These are phyloP conservation scores for Nestor notabilis DNA, from an alignment of 2,113 vertebrate genomes.

Conservation along the genomic window DNA sequence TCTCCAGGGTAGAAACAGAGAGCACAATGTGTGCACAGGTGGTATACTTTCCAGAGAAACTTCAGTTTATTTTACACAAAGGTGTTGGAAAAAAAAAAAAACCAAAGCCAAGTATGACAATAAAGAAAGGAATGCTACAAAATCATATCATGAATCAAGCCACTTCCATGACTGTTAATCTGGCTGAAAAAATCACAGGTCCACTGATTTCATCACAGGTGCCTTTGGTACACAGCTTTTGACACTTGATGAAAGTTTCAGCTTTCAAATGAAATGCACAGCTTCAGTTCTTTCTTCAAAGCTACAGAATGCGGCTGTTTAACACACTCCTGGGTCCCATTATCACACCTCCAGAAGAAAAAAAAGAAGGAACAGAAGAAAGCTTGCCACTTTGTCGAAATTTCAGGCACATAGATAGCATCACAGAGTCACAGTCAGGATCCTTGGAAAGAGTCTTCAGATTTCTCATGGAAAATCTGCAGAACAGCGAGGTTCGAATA, in stretches of 20 bases:
- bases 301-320: not conserved
- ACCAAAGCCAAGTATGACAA: not conserved
- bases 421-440: not conserved
- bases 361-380: not conserved
- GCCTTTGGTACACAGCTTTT: not conserved
- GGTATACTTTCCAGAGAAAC: not conserved
- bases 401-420: not conserved
- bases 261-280: not conserved
- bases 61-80: not conserved
- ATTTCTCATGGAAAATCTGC: not conserved
- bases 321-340: fast-evolving
- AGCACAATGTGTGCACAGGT: not conserved
- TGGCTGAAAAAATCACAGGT: not conserved
- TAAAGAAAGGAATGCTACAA: conserved; percentile 16
- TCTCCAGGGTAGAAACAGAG: not conserved
- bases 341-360: not conserved
- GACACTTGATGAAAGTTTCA: not conserved
- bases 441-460: not conserved
- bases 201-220: not conserved
- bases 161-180: not conserved
- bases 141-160: not conserved
- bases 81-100: not conserved
- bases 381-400: not conserved
- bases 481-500: not conserved
- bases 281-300: not conserved